Evolutionary conservation across 2,113 vertebrate genomes (phyloP), one percentile per base, ranked within the genome.

Genomic region (Cebus imitator): DNA sequence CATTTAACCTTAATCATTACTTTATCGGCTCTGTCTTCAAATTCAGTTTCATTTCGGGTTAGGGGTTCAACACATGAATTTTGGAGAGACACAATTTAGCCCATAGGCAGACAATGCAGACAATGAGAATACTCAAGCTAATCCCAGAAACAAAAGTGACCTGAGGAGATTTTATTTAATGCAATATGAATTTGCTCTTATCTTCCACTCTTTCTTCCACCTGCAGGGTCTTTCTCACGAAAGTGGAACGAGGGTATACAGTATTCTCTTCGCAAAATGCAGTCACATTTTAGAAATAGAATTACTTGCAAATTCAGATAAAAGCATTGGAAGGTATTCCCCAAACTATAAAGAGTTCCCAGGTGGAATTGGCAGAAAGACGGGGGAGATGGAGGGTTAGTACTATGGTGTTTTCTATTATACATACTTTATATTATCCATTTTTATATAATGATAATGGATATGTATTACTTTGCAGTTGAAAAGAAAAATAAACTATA

Each of bases 401-500:
- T 45, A 37, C 27, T 12, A 37, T 48, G 8, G 35, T 35, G 18
- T 58, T 64, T 87, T 35, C 75, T 48, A 37, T n/a, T 61, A 30
- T 66, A 13, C 5, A 37, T 58, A 75, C 32, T 76, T 70, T 52
- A 81, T 58, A 25, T 35, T 20, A 37, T 43, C 30, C 27, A 4
- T 57, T 55, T 52, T 68, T 68, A 16, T 83, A 57, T 89, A 52
- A 94, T 23, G 12, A 85, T 14, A 84, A 55, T 40, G 23, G 37
- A 45, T 48, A 84, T 50, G 27, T 43, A 87, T 87, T 86, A 37
- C 48, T 57, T 83, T 79, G 40, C 23, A 80, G 55, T 0, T 92
- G 7, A 57, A 94, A 97, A 85, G n/a, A 50, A 72, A 89, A 89
- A 80, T 55, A 91, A 84, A 93, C 23, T 57, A 40, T 66, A 96